A percentile compares a stretch with the other conserved stretches of the same genome.
phyloP scores from a whole-genome alignment of 2,888 invertebrate species.

The Bibio marci region DNA sequence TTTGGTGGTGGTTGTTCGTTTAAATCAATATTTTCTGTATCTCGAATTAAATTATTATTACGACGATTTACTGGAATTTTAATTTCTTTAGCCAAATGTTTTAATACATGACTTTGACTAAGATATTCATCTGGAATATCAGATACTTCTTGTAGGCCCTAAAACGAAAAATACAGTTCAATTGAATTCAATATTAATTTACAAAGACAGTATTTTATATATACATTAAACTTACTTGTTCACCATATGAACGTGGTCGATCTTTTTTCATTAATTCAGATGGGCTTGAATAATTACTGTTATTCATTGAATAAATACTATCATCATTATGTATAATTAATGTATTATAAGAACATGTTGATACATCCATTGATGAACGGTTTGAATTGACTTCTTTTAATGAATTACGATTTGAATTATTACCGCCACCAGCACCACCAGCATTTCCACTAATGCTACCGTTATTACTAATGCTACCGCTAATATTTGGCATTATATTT shows the following conservation, averaged over 20 bases:
- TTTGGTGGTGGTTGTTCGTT: slow-evolving; percentile 9
- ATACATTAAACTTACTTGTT: slow-evolving; percentile 8
- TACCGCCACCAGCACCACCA: slow-evolving; percentile 4
- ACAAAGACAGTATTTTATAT: too few species aligned
- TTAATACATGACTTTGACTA: slow-evolving; percentile 65
- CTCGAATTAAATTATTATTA: slow-evolving; percentile 10
- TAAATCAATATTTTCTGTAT: slow-evolving; percentile 15
- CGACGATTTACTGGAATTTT: slow-evolving; percentile 19
- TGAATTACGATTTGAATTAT: slow-evolving; percentile 41
- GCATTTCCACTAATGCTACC: slow-evolving; percentile 4
- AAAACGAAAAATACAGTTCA: background rate
- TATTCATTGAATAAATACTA: slow-evolving; percentile 10
- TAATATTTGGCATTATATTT: background rate
- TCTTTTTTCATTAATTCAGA: slow-evolving; percentile 10
- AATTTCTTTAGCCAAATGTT: slow-evolving; percentile 67
- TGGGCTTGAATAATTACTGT: slow-evolving; percentile 10
- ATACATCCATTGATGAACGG: slow-evolving; percentile 50
- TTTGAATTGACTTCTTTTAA: slow-evolving; percentile 40
- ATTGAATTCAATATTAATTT: too few species aligned
- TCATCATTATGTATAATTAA: slow-evolving; percentile 61
- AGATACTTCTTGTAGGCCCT: slow-evolving; percentile 47
- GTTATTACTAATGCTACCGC: background rate
- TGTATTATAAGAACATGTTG: slow-evolving; percentile 66
- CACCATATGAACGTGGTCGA: slow-evolving; percentile 12
- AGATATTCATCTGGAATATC: slow-evolving; percentile 74